Percentiles rank a stretch among this genome's conserved stretches.
Evolutionary conservation across 2,888 invertebrate genomes (phyloP).

Genomic region (Azorinus chamasolen): DNA sequence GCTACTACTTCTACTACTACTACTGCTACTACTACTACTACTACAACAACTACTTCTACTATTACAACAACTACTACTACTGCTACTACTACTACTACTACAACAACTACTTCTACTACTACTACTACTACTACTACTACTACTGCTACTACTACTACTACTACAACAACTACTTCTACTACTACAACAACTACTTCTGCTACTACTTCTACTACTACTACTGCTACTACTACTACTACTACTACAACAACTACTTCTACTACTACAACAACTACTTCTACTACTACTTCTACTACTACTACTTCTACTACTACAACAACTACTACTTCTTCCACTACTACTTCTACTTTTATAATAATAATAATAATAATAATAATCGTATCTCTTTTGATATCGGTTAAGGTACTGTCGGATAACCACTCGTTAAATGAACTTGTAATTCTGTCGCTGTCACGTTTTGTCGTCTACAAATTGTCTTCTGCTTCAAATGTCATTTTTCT

Average conservation of each 20-base stretch:
- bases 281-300: constrained; percentile 13
- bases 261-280: constrained; percentile 9
- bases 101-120: neutral
- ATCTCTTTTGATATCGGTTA: too few relatives aligned
- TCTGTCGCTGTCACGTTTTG: too few relatives aligned
- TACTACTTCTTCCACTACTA: constrained; percentile 3
- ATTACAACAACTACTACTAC: constrained; percentile 1
- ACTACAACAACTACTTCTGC: constrained; percentile 1
- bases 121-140: neutral
- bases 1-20: too few relatives aligned
- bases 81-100: neutral
- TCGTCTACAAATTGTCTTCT: too few relatives aligned
- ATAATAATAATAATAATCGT: neutral
- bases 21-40: too few relatives aligned
- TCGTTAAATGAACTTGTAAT: too few relatives aligned
- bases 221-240: neutral
- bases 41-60: too few relatives aligned
- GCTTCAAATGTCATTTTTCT: too few relatives aligned
- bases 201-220: constrained; percentile 1
- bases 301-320: constrained; percentile 4
- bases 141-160: neutral
- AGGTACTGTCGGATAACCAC: too few relatives aligned
- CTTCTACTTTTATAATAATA: constrained; percentile 1
- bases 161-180: neutral
- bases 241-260: neutral